Percentiles rank a stretch among this genome's conserved stretches.
phyloP scores from a whole-genome alignment of 2,797 vertebrate genomes.

The Molothrus ater region DNA sequence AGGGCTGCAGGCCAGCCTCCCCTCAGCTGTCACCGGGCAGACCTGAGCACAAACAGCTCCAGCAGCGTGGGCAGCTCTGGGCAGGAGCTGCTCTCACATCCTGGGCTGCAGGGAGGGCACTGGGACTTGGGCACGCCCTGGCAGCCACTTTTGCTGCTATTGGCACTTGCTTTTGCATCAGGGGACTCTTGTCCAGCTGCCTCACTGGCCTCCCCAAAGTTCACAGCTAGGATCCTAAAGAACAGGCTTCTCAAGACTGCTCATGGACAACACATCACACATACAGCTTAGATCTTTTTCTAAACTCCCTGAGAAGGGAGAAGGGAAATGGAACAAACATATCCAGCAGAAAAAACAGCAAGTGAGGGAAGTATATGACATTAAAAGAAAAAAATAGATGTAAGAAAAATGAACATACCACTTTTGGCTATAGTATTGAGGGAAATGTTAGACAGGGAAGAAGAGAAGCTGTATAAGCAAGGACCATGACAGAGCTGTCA shows the following conservation, averaged over 20 bases:
- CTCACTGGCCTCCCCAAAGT: not conserved
- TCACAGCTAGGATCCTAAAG: not conserved
- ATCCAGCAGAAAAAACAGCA: not conserved
- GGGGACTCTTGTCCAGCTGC: not conserved
- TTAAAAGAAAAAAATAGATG: slow-evolving; percentile 60
- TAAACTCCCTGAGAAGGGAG: not conserved
- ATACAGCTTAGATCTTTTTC: fast-evolving
- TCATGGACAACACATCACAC: not conserved
- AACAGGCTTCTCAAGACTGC: not conserved
- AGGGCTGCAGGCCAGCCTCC: not conserved
- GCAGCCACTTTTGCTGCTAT: not conserved
- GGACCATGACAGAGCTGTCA: slow-evolving; percentile 81
- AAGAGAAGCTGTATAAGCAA: slow-evolving; percentile 83
- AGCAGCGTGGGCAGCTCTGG: not conserved
- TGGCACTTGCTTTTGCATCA: not conserved
- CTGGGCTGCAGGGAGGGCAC: not conserved
- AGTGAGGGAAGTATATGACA: slow-evolving; percentile 23
- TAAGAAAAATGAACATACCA: slow-evolving; percentile 81
- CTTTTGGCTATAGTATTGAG: slow-evolving; percentile 82
- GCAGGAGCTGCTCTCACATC: not conserved
- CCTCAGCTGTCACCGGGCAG: not conserved
- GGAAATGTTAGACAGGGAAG: slow-evolving; percentile 84
- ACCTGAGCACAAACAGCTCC: fast-evolving
- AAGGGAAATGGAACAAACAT: not conserved
- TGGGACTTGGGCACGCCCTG: not conserved